Evolutionary conservation across 2,113 vertebrate species (phyloP).

Genomic region (Sebastes schlegelii): DNA sequence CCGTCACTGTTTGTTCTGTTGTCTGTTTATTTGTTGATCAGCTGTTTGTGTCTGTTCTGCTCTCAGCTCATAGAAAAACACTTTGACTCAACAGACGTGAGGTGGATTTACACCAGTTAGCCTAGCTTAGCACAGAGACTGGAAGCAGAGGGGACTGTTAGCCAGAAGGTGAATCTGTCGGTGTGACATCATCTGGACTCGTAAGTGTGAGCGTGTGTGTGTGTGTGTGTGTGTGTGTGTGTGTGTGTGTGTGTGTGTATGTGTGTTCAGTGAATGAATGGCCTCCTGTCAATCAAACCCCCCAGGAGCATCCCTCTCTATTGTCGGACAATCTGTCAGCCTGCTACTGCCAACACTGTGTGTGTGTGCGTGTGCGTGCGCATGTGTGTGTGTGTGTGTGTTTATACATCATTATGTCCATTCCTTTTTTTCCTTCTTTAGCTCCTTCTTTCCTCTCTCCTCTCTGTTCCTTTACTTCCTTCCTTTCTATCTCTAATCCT

Average conservation of each 20-base stretch:
- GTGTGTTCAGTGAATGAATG: slow-evolving; percentile 33
- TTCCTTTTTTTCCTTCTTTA: background rate
- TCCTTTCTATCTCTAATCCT: background rate
- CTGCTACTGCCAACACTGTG: slow-evolving; percentile 50
- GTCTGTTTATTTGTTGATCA: no score
- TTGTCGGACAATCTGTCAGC: slow-evolving; percentile 67
- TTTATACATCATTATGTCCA: background rate
- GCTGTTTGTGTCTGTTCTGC: no score
- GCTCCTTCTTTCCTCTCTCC: background rate
- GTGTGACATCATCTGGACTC: slow-evolving; percentile 18
- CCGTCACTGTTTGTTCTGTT: no score
- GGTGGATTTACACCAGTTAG: no score
- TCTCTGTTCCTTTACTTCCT: background rate
- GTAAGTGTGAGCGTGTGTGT: slow-evolving; percentile 10
- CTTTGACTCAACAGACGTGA: no score
- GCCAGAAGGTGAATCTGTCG: background rate
- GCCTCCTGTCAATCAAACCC: slow-evolving; percentile 46
- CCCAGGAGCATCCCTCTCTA: slow-evolving; percentile 39
- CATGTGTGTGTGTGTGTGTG: slow-evolving; percentile 15
- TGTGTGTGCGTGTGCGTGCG: slow-evolving; percentile 13
- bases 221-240: slow-evolving; percentile 6
- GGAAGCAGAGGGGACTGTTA: no score
- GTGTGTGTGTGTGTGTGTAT: slow-evolving; percentile 15
- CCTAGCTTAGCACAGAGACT: no score
- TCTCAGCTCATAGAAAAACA: no score